Base-by-base conservation (phyloP, 2,113 vertebrate species). In the Neotragus pygmaeus region DNA sequence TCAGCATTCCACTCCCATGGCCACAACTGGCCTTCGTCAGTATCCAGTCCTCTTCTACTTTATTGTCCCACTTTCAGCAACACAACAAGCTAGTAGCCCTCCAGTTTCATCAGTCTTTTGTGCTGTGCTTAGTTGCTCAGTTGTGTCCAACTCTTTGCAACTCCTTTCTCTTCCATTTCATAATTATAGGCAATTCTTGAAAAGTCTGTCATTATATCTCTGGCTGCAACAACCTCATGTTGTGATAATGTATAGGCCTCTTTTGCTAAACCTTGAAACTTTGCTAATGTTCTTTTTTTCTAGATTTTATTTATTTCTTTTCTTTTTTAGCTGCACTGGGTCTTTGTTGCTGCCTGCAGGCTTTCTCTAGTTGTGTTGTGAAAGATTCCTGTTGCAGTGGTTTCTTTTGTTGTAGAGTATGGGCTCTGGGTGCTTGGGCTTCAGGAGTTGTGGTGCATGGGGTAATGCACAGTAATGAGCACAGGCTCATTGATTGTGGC, bases 331-430 rank as follows among this genome's bases (percentile, higher is more conserved):
- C 23, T 27, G 6, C 23, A 27, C 23, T 43, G 39, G 39, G 39
- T 15, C 12, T 75, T 75, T 43, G 39, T 43, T 75, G 12, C 39
- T 75, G 70, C 70, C 27, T 43, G 39, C 23, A 14, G 70, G 23
- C 39, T 43, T 43, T 75, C 39, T 75, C 70, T 43, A 27, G 12
- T 75, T 43, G 70, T 43, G 70, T 43, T 25, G 66, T 39, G n/a
- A 23, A 39, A 73, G 36, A 39, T 39, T 73, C 66, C 12, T 73
- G 36, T 73, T 39, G 66, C 36, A 39, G 36, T 73, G 36, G 36
- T 36, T 39, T 73, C 66, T 39, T 21, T 39, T 0, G 0, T 39
- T 6, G 36, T 6, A 73, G 10, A 39, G n/a, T 13, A 25, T 73
- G 36, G 66, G 19, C n/a, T 25, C 66, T 73, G 36, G n/a, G 36